Conservation (phyloP, 1,140 invertebrate genomes). For the Lethrus apterus region DNA sequence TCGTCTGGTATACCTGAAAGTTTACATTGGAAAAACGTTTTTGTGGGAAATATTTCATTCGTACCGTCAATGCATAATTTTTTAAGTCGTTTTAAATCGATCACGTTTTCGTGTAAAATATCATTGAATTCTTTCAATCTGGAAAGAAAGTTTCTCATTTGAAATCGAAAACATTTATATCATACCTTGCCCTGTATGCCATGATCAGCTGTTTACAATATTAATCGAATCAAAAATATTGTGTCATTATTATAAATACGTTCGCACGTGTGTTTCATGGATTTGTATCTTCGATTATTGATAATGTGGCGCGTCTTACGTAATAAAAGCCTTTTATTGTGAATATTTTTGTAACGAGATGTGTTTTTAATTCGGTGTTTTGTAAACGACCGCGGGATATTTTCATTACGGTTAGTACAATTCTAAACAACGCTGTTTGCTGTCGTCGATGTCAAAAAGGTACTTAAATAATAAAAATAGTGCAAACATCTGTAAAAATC, state of each 20-base stretch:
- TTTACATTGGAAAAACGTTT: conserved; percentile 19
- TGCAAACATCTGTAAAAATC: conserved; percentile 18
- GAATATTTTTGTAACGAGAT: too few species aligned
- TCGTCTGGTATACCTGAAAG: conserved; percentile 74
- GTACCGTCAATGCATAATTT: conserved; percentile 41
- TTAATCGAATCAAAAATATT: too few species aligned
- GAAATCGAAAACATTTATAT: conserved; percentile 16
- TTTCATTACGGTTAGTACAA: too few species aligned
- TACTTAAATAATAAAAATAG: conserved; percentile 19
- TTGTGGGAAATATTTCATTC: background rate
- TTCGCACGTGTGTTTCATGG: too few species aligned
- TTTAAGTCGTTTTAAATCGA: conserved; percentile 57
- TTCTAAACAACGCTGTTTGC: too few species aligned
- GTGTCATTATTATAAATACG: too few species aligned
- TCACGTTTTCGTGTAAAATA: conserved; percentile 55
- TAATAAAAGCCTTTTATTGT: too few species aligned
- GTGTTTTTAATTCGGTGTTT: too few species aligned
- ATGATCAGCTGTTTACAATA: conserved; percentile 18
- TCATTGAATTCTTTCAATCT: conserved; percentile 72
- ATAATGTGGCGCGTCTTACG: too few species aligned
- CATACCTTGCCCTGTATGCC: conserved; percentile 28
- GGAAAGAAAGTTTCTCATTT: too few species aligned
- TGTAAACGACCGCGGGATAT: too few species aligned
- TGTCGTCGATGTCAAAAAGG: conserved; percentile 17
- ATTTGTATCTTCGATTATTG: too few species aligned